A percentile compares a stretch with the other conserved stretches of the same genome.
phyloP scores from a whole-genome alignment of 2,113 vertebrate genomes.

The Cryptotis parvus region DNA sequence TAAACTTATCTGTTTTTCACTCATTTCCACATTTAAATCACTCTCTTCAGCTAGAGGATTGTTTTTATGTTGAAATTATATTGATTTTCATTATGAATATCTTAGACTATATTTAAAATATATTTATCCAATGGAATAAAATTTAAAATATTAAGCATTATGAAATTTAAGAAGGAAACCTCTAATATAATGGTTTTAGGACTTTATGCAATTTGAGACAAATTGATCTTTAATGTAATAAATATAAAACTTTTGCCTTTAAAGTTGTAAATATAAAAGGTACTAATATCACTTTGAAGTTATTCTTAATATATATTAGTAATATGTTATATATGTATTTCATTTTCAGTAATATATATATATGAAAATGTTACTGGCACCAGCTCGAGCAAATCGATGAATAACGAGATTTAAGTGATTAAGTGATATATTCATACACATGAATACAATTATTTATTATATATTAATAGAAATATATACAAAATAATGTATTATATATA shows the following conservation, averaged over 20 bases:
- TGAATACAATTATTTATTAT: too few species aligned
- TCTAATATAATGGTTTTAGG: neutral
- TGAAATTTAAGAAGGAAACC: neutral
- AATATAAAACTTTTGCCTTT: neutral
- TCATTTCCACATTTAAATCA: neutral
- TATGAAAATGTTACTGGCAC: too few species aligned
- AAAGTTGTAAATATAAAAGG: neutral
- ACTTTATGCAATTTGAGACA: neutral
- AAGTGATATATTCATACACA: too few species aligned
- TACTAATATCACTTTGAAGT: neutral
- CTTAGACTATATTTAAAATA: slow-evolving; percentile 17
- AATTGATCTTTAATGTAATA: neutral
- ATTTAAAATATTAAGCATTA: neutral
- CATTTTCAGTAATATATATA: too few species aligned
- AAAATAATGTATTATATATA: too few species aligned
- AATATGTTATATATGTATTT: too few species aligned
- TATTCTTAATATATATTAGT: neutral
- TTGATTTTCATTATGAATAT: neutral
- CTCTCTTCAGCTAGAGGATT: neutral
- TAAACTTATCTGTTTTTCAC: neutral
- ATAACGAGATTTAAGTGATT: too few species aligned
- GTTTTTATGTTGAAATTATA: neutral
- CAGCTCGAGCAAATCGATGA: too few species aligned
- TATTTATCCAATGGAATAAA: neutral
- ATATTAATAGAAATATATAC: too few species aligned